phyloP scores from a whole-genome alignment of 2,113 vertebrate genomes.

The Rhadina sibilatrix region DNA sequence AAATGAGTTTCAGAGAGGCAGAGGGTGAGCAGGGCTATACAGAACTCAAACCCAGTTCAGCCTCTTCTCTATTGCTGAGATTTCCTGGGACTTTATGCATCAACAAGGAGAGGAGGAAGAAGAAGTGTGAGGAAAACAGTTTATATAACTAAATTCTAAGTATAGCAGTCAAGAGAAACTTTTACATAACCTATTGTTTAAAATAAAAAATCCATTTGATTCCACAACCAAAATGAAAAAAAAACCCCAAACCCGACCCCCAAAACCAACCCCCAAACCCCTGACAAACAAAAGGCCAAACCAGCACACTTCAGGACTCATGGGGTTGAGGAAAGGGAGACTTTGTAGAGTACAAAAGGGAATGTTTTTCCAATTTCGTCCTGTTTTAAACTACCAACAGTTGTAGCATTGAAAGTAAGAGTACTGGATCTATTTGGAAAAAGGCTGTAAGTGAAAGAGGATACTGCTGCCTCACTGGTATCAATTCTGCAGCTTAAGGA shows the following conservation, averaged over 20 bases:
- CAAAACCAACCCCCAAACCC: not conserved
- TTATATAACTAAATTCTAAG: slow-evolving; percentile 47
- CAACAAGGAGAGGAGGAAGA: slow-evolving; percentile 20
- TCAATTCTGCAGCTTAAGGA: not conserved
- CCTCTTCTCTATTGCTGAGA: not conserved
- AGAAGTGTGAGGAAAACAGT: slow-evolving; percentile 41
- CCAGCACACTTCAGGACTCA: not conserved
- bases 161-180: slow-evolving; percentile 2
- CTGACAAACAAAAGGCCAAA: slow-evolving; percentile 3
- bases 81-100: not conserved
- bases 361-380: not conserved
- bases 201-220: not conserved
- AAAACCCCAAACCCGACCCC: not conserved
- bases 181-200: slow-evolving; percentile 20
- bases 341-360: not conserved
- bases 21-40: not conserved
- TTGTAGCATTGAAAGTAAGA: not conserved
- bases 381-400: not conserved
- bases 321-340: not conserved
- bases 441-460: not conserved
- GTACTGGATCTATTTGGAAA: not conserved
- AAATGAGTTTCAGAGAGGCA: slow-evolving; percentile 32
- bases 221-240: not conserved
- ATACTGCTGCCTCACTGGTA: not conserved
- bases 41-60: slow-evolving; percentile 1